Evolutionary conservation across 2,888 invertebrate genomes (phyloP), one percentile per base, ranked within the genome.

Genomic region (Cynaeus angustus): DNA sequence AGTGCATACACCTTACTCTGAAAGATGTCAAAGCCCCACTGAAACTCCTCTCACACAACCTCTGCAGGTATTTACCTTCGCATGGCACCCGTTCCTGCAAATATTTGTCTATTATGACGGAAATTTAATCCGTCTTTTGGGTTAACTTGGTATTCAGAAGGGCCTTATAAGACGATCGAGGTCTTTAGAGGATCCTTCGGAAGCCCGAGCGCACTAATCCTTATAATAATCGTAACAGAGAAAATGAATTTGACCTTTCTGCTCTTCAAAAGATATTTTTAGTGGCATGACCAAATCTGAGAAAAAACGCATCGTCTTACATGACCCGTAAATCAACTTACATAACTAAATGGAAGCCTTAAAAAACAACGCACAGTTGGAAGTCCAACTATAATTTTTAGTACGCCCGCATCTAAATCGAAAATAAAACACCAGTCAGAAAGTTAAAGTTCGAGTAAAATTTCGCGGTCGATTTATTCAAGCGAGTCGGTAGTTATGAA

Each of bases 1-100:
- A 28, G 79, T 84, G 7, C 83, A 84, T 56, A 83, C 82, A 0
- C 79, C 82, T 13, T 68, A 73, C 41, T 66, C 73, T 5, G 78
- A 78, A 16, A 61, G 77, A 9, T 76, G 73, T 33, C 69, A 75
- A 5, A 75, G 74, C 62, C 71, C 76, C 21, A 73, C 74, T 5
- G 77, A 78, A 38, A 75, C 72, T n/a, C 73, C 77, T 9, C 64
- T 75, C 67, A 72, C 71, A 41, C 75, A 72, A 64, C 74, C 73
- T 6, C 65, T 70, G 46, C 77, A 78, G 71, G 79, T 79, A 74
- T 66, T 26, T 55, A 45, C 12, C 8, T 30, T 21, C 41, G 26
- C 26, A n/a, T 21, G 58, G 41, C 41, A 6, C 12, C 13, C 13
- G 13, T n/a, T 6, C 41, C 10, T 10, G 6, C 4, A 30, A 43